Base-by-base conservation (phyloP, 2,888 invertebrate species). In the Eilema depressum region DNA sequence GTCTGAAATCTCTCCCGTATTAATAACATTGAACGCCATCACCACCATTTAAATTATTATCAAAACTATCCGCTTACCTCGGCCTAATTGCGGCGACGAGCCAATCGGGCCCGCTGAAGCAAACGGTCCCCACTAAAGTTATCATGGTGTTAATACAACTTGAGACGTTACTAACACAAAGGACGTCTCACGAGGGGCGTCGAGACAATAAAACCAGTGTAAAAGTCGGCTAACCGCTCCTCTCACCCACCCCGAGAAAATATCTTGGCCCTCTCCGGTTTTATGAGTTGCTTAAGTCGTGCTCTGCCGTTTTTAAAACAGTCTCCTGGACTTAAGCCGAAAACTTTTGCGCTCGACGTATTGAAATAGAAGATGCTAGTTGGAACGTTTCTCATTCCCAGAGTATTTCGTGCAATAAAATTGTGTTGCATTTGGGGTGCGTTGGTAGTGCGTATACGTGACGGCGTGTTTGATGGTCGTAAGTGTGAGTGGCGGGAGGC, bases 161-260 rank as follows among this genome's bases (percentile, higher is more conserved):
- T 89, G 89, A 92, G 92, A 93, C 86, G 91, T 93, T 91, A 92
- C 90, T 90, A 88, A 88, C 88, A 92, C 91, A 92, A 92, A 90
- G 88, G 90, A 88, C 83, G 88, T 88, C 91, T 91, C 91, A 90
- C 90, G 91, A 92, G 90, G 93, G 92, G 90, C 80, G 85, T 81
- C 83, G 84, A 87, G 89, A 93, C 91, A 94, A 94, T 94, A 94
- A 94, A 94, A 93, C 91, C 92, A 89, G 89, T 92, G 92, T 94
- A 92, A 94, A 94, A 93, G 91, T 92, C 91, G 89, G 90, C 86
- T 92, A 93, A 93, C 93, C 91, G 88, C 90, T 91, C 79, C 85
- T 89, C 86, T 84, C 87, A 73, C 84, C 84, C 84, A 85, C 88
- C 88, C 87, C 82, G 74, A 85, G 88, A 89, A 80, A 91, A 89